These are phyloP conservation scores for Scopus umbretta DNA, from an alignment of 2,113 vertebrate genomes.

Conservation along the genomic window DNA sequence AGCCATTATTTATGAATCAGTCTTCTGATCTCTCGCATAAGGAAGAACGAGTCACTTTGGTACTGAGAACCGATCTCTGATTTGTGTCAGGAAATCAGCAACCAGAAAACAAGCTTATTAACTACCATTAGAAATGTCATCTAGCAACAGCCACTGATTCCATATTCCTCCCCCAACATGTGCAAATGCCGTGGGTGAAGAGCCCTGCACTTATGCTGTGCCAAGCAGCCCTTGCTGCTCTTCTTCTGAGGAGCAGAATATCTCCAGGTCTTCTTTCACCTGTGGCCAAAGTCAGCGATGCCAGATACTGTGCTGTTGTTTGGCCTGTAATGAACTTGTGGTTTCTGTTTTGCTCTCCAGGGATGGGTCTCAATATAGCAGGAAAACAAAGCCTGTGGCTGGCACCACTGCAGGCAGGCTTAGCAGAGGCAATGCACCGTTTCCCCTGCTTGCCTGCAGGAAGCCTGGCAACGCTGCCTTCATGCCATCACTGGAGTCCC, in stretches of 20 bases:
- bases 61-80: neutral
- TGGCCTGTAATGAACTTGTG: rapidly evolving
- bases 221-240: neutral
- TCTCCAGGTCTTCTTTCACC: neutral
- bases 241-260: neutral
- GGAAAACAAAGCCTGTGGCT: neutral
- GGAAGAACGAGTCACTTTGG: neutral
- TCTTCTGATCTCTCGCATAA: neutral
- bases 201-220: neutral
- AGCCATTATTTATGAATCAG: conserved; percentile 35
- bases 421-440: neutral
- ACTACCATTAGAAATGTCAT: neutral
- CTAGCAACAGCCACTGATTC: neutral
- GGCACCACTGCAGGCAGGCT: neutral
- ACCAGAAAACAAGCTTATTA: conserved; percentile 17
- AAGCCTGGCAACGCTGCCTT: neutral
- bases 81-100: neutral
- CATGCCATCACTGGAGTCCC: neutral
- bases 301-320: neutral
- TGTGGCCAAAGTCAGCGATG: neutral
- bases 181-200: neutral
- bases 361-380: neutral
- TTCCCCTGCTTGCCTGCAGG: neutral
- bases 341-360: neutral
- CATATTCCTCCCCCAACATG: neutral